These are phyloP conservation scores for Bombylius discolor DNA, from an alignment of 2,888 invertebrate species.

Conservation along the genomic window DNA sequence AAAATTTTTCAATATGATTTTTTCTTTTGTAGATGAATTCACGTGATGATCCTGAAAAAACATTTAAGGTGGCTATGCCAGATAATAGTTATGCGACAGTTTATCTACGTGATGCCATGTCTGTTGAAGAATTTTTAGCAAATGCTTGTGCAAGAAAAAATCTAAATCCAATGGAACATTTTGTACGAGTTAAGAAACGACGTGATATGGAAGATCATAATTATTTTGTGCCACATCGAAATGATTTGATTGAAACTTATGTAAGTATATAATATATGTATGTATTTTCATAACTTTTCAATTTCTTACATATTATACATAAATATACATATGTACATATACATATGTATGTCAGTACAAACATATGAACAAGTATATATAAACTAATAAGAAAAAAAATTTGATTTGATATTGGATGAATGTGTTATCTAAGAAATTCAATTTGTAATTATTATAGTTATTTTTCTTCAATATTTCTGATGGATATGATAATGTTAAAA, in stretches of 20 bases:
- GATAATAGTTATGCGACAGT: conserved; percentile 73
- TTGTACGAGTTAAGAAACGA: conserved; percentile 86
- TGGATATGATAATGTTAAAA: no score
- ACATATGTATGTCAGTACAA: no score
- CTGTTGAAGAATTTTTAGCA: conserved; percentile 89
- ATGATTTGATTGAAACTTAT: conserved; percentile 89
- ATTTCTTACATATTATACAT: no score
- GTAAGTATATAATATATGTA: conserved; percentile 45
- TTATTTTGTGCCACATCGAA: conserved; percentile 90
- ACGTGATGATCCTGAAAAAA: conserved; percentile 75
- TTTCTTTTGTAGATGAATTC: conserved; percentile 58
- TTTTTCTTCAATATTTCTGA: no score
- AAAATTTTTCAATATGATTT: conserved; percentile 2
- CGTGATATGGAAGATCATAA: conserved; percentile 92
- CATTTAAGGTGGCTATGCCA: conserved; percentile 79
- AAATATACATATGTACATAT: no score
- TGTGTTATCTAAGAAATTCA: no score
- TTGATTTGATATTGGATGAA: no score
- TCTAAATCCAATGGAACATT: conserved; percentile 89
- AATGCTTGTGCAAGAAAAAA: conserved; percentile 84
- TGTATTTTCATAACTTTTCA: background rate
- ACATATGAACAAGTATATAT: no score
- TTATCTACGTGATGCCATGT: conserved; percentile 80
- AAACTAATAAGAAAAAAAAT: no score
- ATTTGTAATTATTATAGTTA: no score